Percentiles rank a stretch among this genome's conserved stretches.
phyloP scores from a whole-genome alignment of 2,113 vertebrate genomes.

The Hippotragus niger region DNA sequence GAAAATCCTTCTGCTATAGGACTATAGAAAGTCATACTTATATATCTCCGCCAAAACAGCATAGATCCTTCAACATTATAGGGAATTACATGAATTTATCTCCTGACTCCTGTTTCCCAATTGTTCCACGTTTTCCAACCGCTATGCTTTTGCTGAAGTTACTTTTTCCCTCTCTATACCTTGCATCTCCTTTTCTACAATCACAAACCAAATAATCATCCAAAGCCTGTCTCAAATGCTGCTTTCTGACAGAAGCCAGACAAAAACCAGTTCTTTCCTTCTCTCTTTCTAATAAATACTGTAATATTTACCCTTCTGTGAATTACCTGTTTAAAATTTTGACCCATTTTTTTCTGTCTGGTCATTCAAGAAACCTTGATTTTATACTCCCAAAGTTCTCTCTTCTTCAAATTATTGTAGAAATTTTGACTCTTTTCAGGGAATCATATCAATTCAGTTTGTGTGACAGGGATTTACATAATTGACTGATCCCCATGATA shows the following conservation, averaged over 20 bases:
- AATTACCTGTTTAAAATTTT: not conserved
- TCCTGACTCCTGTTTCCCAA: not conserved
- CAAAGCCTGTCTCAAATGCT: not conserved
- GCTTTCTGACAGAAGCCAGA: not conserved
- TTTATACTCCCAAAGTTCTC: not conserved
- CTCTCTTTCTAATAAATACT: not conserved
- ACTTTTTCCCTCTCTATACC: not conserved
- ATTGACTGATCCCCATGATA: not conserved
- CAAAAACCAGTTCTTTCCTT: not conserved
- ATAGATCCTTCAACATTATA: not conserved
- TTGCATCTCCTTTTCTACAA: not conserved
- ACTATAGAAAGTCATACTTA: not conserved
- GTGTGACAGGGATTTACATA: not conserved
- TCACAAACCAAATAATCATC: not conserved
- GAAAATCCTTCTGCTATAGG: not conserved
- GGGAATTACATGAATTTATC: not conserved
- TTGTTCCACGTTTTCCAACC: not conserved
- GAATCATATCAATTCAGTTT: not conserved
- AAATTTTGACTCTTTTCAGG: not conserved
- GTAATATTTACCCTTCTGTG: not conserved
- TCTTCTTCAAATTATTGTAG: not conserved
- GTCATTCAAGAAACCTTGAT: not conserved
- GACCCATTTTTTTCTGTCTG: not conserved
- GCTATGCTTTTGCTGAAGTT: not conserved
- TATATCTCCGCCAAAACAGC: not conserved